Evolutionary conservation across 2,888 invertebrate species (phyloP).

Genomic region (Ctenicera cuprea): DNA sequence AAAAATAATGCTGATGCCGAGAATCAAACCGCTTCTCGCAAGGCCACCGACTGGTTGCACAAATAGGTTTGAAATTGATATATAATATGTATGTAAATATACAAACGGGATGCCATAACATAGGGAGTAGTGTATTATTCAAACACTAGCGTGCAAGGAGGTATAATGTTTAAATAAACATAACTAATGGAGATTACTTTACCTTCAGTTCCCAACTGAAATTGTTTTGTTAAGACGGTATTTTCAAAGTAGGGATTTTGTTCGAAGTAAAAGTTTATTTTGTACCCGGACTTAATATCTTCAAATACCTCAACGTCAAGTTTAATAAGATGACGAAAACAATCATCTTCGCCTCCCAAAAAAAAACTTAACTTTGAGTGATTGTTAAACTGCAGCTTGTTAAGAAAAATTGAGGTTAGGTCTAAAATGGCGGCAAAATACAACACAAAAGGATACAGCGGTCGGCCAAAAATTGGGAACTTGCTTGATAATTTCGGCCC

Average conservation of each 20-base stretch:
- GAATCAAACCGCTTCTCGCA: too few relatives aligned
- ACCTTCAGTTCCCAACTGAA: slow-evolving; percentile 80
- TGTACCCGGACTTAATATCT: slow-evolving; percentile 90
- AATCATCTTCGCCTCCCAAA: slow-evolving; percentile 89
- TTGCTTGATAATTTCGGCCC: slow-evolving; percentile 84
- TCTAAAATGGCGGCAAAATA: slow-evolving; percentile 46
- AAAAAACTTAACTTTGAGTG: slow-evolving; percentile 89
- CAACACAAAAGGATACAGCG: slow-evolving; percentile 77
- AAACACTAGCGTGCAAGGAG: too few relatives aligned
- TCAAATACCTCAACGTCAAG: slow-evolving; percentile 91
- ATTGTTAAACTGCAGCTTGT: slow-evolving; percentile 81
- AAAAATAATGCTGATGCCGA: too few relatives aligned
- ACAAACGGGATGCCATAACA: too few relatives aligned
- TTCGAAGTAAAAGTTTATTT: slow-evolving; percentile 85
- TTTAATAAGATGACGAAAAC: slow-evolving; percentile 81
- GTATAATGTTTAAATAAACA: too few relatives aligned
- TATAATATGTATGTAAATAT: too few relatives aligned
- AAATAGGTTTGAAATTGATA: too few relatives aligned
- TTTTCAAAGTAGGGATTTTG: slow-evolving; percentile 91
- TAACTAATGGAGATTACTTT: too few relatives aligned
- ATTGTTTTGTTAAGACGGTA: slow-evolving; percentile 86
- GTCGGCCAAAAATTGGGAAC: slow-evolving; percentile 91
- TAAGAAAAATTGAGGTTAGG: slow-evolving; percentile 63
- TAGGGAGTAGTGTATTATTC: too few relatives aligned
- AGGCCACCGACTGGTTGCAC: too few relatives aligned